Conservation (phyloP, 2,113 vertebrate species). For the Tachycineta bicolor region DNA sequence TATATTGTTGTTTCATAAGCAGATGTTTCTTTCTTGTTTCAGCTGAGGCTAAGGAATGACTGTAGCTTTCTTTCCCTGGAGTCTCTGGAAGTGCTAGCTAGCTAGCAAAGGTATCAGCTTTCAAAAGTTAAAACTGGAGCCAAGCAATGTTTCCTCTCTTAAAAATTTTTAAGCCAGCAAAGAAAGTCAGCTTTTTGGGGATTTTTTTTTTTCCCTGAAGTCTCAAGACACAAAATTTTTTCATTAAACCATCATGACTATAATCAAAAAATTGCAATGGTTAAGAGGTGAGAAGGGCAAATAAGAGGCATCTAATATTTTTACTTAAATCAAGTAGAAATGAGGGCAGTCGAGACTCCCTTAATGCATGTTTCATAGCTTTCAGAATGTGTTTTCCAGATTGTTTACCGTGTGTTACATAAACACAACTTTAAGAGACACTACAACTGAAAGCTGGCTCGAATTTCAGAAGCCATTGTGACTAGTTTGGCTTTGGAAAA, state of each 20-base stretch:
- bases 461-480: slow-evolving; percentile 1
- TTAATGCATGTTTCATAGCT: neutral
- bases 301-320: neutral
- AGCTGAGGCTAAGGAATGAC: neutral
- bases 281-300: neutral
- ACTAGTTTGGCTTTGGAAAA: neutral
- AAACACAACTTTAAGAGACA: slow-evolving; percentile 34
- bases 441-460: neutral
- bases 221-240: neutral
- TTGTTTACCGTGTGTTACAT: neutral
- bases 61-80: slow-evolving; percentile 13
- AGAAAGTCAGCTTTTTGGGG: neutral
- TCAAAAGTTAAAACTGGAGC: slow-evolving; percentile 36
- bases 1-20: slow-evolving; percentile 48
- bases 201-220: neutral
- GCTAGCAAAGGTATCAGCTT: slow-evolving; percentile 52
- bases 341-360: neutral
- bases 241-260: neutral
- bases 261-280: neutral
- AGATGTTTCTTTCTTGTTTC: slow-evolving; percentile 59
- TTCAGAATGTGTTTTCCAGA: neutral
- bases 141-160: slow-evolving; percentile 48
- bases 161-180: slow-evolving; percentile 6
- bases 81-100: slow-evolving; percentile 23
- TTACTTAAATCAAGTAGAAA: neutral